Percentiles rank a stretch among this genome's conserved stretches.
Conservation (phyloP, 1,140 invertebrate genomes). For the Cyclina sinensis region DNA sequence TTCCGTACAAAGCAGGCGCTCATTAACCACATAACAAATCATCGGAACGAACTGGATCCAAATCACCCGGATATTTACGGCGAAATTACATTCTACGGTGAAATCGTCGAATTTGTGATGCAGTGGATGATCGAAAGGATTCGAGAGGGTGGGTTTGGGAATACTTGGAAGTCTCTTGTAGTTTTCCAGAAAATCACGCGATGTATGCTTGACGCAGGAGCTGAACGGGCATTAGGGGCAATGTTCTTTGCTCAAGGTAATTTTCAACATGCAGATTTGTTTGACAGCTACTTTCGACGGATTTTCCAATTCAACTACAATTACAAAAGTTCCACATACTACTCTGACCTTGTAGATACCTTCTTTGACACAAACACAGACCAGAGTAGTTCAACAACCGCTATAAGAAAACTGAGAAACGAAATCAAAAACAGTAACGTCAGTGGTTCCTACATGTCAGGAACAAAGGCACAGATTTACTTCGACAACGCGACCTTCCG, state of each 20-base stretch:
- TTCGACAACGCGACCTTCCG: constrained; percentile 39
- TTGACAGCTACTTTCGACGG: constrained; percentile 35
- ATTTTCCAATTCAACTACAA: constrained; percentile 50
- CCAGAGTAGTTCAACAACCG: not conserved
- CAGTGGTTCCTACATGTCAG: not conserved
- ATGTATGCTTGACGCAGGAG: constrained; percentile 46
- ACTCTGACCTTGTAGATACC: constrained; percentile 45
- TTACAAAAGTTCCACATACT: constrained; percentile 36
- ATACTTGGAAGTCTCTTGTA: too few species aligned
- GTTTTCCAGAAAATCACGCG: constrained; percentile 60
- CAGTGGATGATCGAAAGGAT: constrained; percentile 51
- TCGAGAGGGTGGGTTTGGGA: constrained; percentile 44
- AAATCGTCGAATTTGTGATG: constrained; percentile 52
- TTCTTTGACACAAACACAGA: not conserved
- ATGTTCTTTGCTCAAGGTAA: constrained; percentile 54
- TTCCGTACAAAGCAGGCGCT: constrained; percentile 39
- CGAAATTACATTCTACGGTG: constrained; percentile 55
- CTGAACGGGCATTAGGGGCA: constrained; percentile 46
- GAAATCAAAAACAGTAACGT: constrained; percentile 49
- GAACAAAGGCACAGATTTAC: constrained; percentile 18
- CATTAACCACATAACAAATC: constrained; percentile 19
- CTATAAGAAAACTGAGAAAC: constrained; percentile 32
- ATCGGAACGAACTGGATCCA: constrained; percentile 4
- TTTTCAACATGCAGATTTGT: constrained; percentile 23
- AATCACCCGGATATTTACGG: not conserved